Conservation (phyloP, 2,888 invertebrate species). For the Epiperipatus broadwayi region DNA sequence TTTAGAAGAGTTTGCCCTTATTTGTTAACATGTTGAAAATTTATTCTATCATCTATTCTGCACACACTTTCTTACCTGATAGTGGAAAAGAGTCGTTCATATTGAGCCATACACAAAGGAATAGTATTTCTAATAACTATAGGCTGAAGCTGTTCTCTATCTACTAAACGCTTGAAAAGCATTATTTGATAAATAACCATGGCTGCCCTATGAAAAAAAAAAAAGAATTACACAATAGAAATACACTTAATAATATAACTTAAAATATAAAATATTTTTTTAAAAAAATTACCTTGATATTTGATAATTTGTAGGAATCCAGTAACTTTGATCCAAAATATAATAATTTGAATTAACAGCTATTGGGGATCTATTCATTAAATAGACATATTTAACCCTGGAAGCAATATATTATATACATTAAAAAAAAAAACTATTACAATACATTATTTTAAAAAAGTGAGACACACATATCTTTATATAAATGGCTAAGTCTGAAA, state of each 20-base stretch:
- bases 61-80: conserved; percentile 28
- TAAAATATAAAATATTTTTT: not conserved
- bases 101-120: conserved; percentile 35
- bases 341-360: conserved; percentile 35
- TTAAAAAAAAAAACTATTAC: no score
- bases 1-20: no score
- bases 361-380: conserved; percentile 30
- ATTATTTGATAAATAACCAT: conserved; percentile 27
- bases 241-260: conserved; percentile 18
- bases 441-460: no score
- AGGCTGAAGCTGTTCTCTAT: conserved; percentile 32
- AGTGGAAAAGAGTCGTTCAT: conserved; percentile 31
- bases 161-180: conserved; percentile 28
- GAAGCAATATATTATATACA: conserved; percentile 15
- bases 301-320: conserved; percentile 27
- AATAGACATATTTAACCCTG: conserved; percentile 35
- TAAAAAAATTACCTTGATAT: conserved; percentile 23
- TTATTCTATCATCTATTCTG: not conserved
- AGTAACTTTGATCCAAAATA: conserved; percentile 32
- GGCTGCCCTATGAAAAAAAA: conserved; percentile 26
- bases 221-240: no score
- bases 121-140: conserved; percentile 31
- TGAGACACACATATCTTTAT: no score
- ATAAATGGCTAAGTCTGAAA: no score
- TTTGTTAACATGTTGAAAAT: conserved; percentile 4